These are phyloP conservation scores for Drosophila pseudotakahashii DNA, from an alignment of 2,888 invertebrate genomes.

Conservation along the genomic window DNA sequence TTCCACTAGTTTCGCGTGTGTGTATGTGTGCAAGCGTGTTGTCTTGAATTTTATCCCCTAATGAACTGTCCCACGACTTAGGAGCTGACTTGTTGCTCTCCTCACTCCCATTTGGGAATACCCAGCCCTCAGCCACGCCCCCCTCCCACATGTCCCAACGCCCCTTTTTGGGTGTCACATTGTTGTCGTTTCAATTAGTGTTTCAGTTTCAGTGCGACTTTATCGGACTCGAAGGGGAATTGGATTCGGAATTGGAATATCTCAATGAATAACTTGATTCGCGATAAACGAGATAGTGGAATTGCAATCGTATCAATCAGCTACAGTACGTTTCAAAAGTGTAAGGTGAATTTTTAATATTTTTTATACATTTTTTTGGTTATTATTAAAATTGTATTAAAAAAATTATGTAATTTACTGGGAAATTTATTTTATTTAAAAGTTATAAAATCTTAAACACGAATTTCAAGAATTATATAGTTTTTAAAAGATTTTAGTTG, in stretches of 20 bases:
- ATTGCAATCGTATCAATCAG: constrained; percentile 8
- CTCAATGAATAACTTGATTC: constrained; percentile 20
- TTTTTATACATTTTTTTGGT: too few species aligned
- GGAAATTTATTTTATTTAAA: too few species aligned
- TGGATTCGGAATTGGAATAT: constrained; percentile 5
- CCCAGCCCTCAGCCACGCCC: constrained; percentile 6
- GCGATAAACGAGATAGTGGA: constrained; percentile 4
- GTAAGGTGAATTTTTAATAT: too few species aligned
- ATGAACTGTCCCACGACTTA: constrained; percentile 62
- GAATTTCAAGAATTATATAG: too few species aligned
- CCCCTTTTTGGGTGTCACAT: constrained; percentile 20
- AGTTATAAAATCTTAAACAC: too few species aligned
- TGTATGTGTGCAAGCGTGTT: constrained; percentile 48
- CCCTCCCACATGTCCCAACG: neutral
- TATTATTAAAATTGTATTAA: too few species aligned
- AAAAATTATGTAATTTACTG: too few species aligned
- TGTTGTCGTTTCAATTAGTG: constrained; percentile 73
- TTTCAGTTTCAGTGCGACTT: constrained; percentile 36
- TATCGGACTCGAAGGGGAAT: neutral
- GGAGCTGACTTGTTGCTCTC: constrained; percentile 69
- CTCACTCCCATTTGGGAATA: neutral
- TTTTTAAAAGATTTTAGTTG: too few species aligned
- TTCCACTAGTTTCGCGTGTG: constrained; percentile 59
- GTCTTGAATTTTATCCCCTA: constrained; percentile 72
- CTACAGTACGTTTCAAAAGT: neutral